Evolutionary conservation across 64 coral and sea anemone genomes (phyloP).

Genomic region (Stylophora pistillata): DNA sequence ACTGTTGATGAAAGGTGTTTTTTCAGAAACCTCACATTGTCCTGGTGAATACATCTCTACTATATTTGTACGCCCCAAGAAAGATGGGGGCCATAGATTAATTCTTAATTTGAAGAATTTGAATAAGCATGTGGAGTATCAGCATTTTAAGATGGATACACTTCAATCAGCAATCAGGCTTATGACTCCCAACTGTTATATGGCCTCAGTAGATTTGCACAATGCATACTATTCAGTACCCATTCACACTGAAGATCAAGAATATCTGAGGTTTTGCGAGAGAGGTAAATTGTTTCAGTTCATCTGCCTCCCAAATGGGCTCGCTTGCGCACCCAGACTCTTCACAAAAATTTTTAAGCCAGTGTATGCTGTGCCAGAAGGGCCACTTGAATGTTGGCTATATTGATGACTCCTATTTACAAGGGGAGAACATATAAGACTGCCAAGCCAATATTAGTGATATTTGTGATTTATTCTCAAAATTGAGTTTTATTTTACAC

Average conservation of each 20-base stretch:
- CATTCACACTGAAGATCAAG: conserved; percentile 34
- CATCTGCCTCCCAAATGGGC: conserved; percentile 23
- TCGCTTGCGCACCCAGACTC: conserved; percentile 26
- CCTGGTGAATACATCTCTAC: no score
- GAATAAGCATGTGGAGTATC: no score
- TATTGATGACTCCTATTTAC: conserved; percentile 29
- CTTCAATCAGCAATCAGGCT: no score
- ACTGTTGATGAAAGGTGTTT: conserved; percentile 29
- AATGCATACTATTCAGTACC: conserved; percentile 61
- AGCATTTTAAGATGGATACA: no score
- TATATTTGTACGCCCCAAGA: no score
- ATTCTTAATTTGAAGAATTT: no score
- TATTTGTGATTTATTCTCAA: conserved; percentile 39
- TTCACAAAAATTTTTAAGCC: conserved; percentile 53
- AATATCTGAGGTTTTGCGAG: conserved; percentile 35
- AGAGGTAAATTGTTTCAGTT: conserved; percentile 59
- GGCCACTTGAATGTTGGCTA: conserved; percentile 27
- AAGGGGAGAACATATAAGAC: conserved; percentile 17
- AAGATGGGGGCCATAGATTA: no score
- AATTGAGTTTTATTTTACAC: conserved; percentile 25
- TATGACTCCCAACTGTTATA: conserved; percentile 49
- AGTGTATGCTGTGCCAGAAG: conserved; percentile 14
- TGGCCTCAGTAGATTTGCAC: conserved; percentile 45
- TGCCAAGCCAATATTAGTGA: conserved; percentile 30
- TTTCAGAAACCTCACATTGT: conserved; percentile 25